Evolutionary conservation across 2,113 vertebrate genomes (phyloP), one percentile per base, ranked within the genome.

Genomic region (Larimichthys polyactis): DNA sequence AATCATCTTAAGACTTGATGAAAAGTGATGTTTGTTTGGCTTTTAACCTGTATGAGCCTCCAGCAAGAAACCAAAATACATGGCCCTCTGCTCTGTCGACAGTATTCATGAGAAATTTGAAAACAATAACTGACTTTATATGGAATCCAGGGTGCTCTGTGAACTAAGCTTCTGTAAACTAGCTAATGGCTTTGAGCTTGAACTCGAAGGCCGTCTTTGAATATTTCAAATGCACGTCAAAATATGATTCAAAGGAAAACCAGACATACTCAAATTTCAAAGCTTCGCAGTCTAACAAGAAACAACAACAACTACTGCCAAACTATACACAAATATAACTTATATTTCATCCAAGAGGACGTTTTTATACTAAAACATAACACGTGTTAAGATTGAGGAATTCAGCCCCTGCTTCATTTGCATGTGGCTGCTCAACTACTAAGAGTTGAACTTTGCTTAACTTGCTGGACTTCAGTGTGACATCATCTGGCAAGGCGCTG

Each of bases 181-280:
- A 82, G 63, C 85, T 67, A 79, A 54, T 40, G 60, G 71, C 77
- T 73, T 60, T 57, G 6, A 88, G 46, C 60, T 73, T 81, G 27
- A 79, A 79, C 78, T 83, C 59, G 70, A 40, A 81, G 63, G 65
- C 66, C 20, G 65, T 65, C 64, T 86, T 65, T 85, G 40, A 83
- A 80, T 74, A 80, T 75, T 75, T 71, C 40, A 79, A 85, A 72
- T n/a, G 40, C 59, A 75, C 65, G 82, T 87, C 43, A 76, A 77
- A 79, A 46, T 36, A 55, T 11, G 17, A 63, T 52, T 80, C 64
- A 82, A 69, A 84, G 64, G 19, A 59, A 60, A 80, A 72, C 20
- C 57, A 20, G 48, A 65, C 20, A 54, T 52, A n/a, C 16, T 71
- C 4, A 51, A 57, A 54, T 71, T 79, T 80, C 22, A 82, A 68